Evolutionary conservation across 2,113 vertebrate species (phyloP), one percentile per base, ranked within the genome.

Genomic region (Illadopsis cleaveri): DNA sequence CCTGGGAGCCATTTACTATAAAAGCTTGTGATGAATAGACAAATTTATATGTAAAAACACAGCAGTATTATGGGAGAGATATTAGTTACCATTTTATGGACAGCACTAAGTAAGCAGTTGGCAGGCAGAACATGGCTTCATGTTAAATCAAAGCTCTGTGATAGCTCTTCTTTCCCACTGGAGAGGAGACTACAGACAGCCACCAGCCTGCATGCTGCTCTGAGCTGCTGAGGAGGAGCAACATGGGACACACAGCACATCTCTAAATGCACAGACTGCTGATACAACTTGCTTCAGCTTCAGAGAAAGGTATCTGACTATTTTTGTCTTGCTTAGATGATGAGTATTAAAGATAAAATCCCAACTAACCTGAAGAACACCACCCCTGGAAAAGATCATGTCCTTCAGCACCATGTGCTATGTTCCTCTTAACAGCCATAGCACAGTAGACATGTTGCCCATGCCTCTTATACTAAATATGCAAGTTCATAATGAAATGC

Each of bases 161-260:
- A 51, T 58, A 57, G 22, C 50, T 37, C 37, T 79, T 35, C 21
- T 92, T 62, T 82, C 48, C 62, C 16, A 11, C n/a, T 62, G 71
- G 58, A 57, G 78, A 89, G 28, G 23, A 17, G 5, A 2, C 12
- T 30, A 24, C 4, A 24, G 65, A 47, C 25, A 70, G 17, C 56
- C 10, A 16, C 30, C 48, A 87, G 15, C 4, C 31, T 33, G 40
- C 0, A 0, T 0, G 0, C 15, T 4, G 4, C 70, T 76, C 57
- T 14, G 3, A 40, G 54, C 40, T 19, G 8, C 48, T 70, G 58
- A 54, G 45, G 45, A 80, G 25, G 40, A 27, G 35, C 68, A 65
- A 22, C 31, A n/a, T 0, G 0, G 44, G 70, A 76, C 60, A 30
- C 12, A 16, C 0, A 0, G 13, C 3, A 3, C 15, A 12, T n/a